Evolutionary conservation across 2,797 vertebrate species (phyloP).

Genomic region (Cynodonichthys magdalenae): DNA sequence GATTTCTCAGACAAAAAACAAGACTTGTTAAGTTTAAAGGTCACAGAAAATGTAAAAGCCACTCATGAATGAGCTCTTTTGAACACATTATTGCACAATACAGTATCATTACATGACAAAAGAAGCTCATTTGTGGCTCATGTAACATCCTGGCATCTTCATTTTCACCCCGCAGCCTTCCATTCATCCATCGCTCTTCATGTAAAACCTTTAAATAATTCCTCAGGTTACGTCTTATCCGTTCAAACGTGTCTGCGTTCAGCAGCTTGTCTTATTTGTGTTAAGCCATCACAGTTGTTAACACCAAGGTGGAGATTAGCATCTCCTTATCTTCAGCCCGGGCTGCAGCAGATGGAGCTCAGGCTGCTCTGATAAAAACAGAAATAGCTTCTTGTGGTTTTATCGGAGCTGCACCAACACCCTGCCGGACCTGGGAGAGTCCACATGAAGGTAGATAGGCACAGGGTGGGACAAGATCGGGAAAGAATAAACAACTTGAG

Average conservation of each 20-base stretch:
- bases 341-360: slow-evolving; percentile 30
- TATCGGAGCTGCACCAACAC: slow-evolving; percentile 38
- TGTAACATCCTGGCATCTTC: neutral
- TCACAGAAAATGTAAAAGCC: no score
- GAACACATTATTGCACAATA: no score
- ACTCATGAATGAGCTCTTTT: no score
- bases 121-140: neutral
- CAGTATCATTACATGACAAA: neutral
- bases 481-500: no score
- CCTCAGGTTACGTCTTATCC: no score
- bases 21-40: no score
- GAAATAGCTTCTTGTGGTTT: slow-evolving; percentile 23
- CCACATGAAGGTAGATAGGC: slow-evolving; percentile 1
- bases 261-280: slow-evolving; percentile 7
- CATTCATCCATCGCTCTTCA: no score
- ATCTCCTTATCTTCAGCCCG: slow-evolving; percentile 30
- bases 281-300: slow-evolving; percentile 1
- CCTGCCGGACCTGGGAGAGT: slow-evolving; percentile 12
- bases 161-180: neutral
- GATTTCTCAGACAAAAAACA: no score
- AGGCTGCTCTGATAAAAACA: slow-evolving; percentile 33
- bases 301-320: slow-evolving; percentile 35
- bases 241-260: neutral
- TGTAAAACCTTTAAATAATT: no score
- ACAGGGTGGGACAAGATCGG: neutral